Evolutionary conservation across 2,113 vertebrate genomes (phyloP).

Genomic region (Coregonus clupeaformis): DNA sequence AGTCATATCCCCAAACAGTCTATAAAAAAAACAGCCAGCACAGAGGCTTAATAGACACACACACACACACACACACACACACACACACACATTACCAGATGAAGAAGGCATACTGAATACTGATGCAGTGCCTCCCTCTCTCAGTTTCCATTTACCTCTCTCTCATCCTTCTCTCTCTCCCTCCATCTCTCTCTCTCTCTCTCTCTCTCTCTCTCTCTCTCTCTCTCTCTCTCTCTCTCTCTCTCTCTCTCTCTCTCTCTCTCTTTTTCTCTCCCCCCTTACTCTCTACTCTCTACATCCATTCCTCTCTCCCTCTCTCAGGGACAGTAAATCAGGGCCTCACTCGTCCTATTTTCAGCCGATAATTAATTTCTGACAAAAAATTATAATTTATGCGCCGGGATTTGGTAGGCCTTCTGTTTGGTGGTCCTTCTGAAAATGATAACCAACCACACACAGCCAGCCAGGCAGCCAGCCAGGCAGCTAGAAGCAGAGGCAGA

Average conservation of each 20-base stretch:
- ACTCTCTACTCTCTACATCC: neutral
- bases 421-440: slow-evolving; percentile 39
- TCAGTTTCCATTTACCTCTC: neutral
- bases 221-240: slow-evolving; percentile 8
- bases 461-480: slow-evolving; percentile 16
- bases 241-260: no score
- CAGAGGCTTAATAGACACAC: neutral
- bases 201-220: neutral
- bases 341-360: slow-evolving; percentile 50
- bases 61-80: no score
- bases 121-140: no score
- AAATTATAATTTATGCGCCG: slow-evolving; percentile 56
- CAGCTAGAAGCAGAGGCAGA: slow-evolving; percentile 18
- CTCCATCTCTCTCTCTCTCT: neutral
- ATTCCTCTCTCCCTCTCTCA: slow-evolving; percentile 20
- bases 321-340: slow-evolving; percentile 33
- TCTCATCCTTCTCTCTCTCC: neutral
- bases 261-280: neutral
- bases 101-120: no score
- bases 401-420: slow-evolving; percentile 18
- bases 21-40: neutral
- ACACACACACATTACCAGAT: no score
- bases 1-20: neutral
- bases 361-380: slow-evolving; percentile 58
- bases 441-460: slow-evolving; percentile 18